Evolutionary conservation across 2,113 vertebrate genomes (phyloP).

Genomic region (Cathartes aura): DNA sequence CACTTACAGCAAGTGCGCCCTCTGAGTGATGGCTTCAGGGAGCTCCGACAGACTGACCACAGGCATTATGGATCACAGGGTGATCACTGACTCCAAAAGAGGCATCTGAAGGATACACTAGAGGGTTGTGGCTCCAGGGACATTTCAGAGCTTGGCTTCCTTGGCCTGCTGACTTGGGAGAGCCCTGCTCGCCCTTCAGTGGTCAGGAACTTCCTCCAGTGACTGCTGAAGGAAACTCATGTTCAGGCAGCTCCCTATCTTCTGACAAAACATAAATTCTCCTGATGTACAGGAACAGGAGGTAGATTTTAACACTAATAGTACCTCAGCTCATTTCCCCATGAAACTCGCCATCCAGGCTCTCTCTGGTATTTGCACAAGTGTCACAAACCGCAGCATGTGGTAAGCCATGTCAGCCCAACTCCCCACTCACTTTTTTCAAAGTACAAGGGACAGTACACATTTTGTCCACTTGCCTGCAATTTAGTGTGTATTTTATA

Average conservation of each 20-base stretch:
- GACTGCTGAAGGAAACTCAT: neutral
- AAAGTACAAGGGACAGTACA: neutral
- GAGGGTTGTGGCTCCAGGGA: neutral
- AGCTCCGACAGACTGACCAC: neutral
- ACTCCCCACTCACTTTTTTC: neutral
- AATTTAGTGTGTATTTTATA: neutral
- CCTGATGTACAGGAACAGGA: neutral
- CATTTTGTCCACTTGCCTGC: neutral
- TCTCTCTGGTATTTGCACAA: neutral
- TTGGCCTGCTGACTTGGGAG: neutral
- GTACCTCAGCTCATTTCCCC: neutral
- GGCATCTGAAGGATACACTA: fast-evolving
- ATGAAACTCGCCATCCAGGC: too few species aligned
- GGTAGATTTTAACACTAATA: neutral
- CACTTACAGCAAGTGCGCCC: neutral
- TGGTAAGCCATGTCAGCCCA: neutral
- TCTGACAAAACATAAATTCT: neutral
- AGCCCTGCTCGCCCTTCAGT: fast-evolving
- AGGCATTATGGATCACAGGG: neutral
- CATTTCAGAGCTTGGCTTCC: neutral
- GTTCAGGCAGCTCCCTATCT: neutral
- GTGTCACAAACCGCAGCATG: neutral
- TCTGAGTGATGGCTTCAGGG: neutral
- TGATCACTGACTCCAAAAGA: neutral
- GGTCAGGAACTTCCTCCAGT: neutral